A percentile compares a stretch with the other conserved stretches of the same genome.
These are phyloP conservation scores for Adela reaumurella DNA, from an alignment of 2,888 invertebrate species.

Conservation along the genomic window DNA sequence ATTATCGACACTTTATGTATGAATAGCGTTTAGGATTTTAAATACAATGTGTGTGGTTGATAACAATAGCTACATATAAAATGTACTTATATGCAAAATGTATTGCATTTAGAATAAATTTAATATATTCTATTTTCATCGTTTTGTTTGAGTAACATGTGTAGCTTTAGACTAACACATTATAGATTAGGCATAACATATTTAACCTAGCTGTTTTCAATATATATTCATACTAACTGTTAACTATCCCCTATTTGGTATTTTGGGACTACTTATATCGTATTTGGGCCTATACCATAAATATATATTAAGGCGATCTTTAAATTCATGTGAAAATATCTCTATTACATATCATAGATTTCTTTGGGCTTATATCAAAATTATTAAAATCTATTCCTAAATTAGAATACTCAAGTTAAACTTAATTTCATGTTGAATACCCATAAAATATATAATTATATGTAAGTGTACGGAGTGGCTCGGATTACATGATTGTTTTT, in stretches of 20 bases:
- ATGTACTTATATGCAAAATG: background rate
- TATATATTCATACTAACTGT: background rate
- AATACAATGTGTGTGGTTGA: background rate
- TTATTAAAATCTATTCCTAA: no score
- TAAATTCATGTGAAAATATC: no score
- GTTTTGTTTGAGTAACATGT: conserved; percentile 57
- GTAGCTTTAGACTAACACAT: conserved; percentile 52
- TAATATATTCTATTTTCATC: background rate
- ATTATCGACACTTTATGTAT: background rate
- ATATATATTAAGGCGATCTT: no score
- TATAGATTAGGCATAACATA: conserved; percentile 37
- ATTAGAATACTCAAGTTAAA: no score
- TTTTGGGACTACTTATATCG: background rate
- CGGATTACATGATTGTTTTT: conserved; percentile 58
- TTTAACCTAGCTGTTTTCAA: background rate
- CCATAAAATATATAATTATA: no score
- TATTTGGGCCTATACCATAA: no score
- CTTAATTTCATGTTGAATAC: no score
- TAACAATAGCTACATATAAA: background rate
- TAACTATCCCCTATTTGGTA: background rate
- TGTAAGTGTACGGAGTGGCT: conserved; percentile 42
- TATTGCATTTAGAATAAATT: background rate
- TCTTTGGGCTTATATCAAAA: no score
- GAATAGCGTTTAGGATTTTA: background rate
- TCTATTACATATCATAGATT: no score